Conservation (phyloP, 2,797 vertebrate species). For the Siniperca undulata region DNA sequence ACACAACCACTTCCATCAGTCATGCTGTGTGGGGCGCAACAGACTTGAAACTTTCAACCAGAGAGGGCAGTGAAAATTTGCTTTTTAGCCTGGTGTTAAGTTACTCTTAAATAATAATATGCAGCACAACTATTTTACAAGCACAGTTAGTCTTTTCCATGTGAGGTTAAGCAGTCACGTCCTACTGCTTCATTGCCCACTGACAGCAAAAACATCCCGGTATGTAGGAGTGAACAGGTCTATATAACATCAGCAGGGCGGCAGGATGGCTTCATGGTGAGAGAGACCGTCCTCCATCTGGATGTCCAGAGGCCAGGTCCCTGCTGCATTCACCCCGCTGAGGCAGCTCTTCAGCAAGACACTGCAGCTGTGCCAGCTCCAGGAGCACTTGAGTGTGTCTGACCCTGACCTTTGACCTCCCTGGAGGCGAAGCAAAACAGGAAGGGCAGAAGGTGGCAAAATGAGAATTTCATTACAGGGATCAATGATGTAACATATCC, state of each 20-base stretch:
- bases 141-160: constrained; percentile 8
- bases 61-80: not conserved
- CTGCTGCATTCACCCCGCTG: constrained; percentile 1
- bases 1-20: not conserved
- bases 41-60: not conserved
- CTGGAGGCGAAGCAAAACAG: not conserved
- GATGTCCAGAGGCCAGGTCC: constrained; percentile 44
- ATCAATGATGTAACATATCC: not conserved
- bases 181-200: constrained; percentile 1
- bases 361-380: not conserved
- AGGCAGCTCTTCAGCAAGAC: not conserved
- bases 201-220: constrained; percentile 29
- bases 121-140: not conserved
- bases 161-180: constrained; percentile 16
- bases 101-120: constrained; percentile 15
- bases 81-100: not conserved
- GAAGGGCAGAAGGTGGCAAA: not conserved
- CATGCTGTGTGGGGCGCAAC: not conserved
- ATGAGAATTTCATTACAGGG: constrained; percentile 6
- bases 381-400: not conserved
- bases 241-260: constrained; percentile 1
- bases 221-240: constrained; percentile 41
- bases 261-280: constrained; percentile 20
- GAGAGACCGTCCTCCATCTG: constrained; percentile 32
- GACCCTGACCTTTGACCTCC: constrained; percentile 39